These are phyloP conservation scores for Entomyzon cyanotis DNA, from an alignment of 2,113 vertebrate genomes.

Conservation along the genomic window DNA sequence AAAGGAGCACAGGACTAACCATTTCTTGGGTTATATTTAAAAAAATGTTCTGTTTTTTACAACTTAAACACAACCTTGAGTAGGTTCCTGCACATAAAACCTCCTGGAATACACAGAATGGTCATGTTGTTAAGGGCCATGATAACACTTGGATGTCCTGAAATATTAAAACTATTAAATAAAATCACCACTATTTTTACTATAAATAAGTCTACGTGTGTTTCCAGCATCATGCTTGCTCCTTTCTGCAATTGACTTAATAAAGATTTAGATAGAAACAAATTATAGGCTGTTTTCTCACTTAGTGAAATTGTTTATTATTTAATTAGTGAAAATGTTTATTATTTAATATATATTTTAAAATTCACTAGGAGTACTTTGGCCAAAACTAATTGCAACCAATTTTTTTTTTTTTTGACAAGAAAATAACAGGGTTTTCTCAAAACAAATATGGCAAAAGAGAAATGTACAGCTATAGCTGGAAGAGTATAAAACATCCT, in stretches of 20 bases:
- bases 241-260: background rate
- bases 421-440: background rate
- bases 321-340: background rate
- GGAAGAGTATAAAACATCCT: background rate
- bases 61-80: background rate
- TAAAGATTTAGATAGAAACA: background rate
- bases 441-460: background rate
- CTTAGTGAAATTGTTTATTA: background rate
- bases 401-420: background rate
- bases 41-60: background rate
- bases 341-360: background rate
- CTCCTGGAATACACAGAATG: background rate
- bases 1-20: background rate
- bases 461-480: background rate
- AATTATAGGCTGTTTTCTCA: background rate
- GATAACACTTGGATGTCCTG: background rate
- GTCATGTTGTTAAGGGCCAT: background rate
- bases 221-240: background rate
- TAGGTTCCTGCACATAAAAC: background rate
- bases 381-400: background rate
- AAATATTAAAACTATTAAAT: background rate
- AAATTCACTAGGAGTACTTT: background rate
- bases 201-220: background rate
- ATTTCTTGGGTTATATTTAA: background rate
- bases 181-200: background rate